Base-by-base conservation (phyloP, 2,113 vertebrate species). In the Nibea coibor region DNA sequence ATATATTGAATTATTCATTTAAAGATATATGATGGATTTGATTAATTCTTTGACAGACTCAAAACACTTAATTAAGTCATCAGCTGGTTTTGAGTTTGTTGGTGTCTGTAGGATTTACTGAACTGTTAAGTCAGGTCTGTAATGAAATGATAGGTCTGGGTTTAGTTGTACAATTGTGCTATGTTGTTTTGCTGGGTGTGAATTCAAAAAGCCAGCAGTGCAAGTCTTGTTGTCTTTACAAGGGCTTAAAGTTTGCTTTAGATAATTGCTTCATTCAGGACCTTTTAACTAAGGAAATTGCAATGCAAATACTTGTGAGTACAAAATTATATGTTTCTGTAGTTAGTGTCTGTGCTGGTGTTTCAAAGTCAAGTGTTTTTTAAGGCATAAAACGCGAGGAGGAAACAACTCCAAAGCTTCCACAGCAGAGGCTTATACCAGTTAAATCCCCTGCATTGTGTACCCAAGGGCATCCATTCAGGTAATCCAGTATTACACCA, bases 401-500 rank as follows among this genome's bases (percentile, higher is more conserved):
- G 72, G 80, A 81, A 91, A 84, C 75, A 78, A 81, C 42, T 75
- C 71, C 71, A 84, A 88, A 80, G 69, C 72, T 65, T 83, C 57
- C 71, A 64, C 45, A 77, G 77, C 56, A 54, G 57, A 80, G 39
- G 83, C 64, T 87, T 82, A 86, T 50, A 53, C 61, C 45, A 63
- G 72, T 71, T 77, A 86, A 85, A 87, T 85, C 76, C 69, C 54
- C 51, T 0, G 12, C 74, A 78, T 47, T 70, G 82, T 86, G 81
- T 81, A 89, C 74, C 82, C 26, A 45, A 59, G 10, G 61, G 68
- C 61, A 35, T 80, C 83, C 42, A 53, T 68, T 88, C 68, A 89
- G 71, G 63, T 89, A 89, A 91, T 90, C 84, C 80, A 79, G 51
- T 74, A 59, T 91, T 89, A 89, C 86, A 83, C 79, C 87, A 85